Evolutionary conservation across 2,888 invertebrate species (phyloP).

Genomic region (Sesamia inferens): DNA sequence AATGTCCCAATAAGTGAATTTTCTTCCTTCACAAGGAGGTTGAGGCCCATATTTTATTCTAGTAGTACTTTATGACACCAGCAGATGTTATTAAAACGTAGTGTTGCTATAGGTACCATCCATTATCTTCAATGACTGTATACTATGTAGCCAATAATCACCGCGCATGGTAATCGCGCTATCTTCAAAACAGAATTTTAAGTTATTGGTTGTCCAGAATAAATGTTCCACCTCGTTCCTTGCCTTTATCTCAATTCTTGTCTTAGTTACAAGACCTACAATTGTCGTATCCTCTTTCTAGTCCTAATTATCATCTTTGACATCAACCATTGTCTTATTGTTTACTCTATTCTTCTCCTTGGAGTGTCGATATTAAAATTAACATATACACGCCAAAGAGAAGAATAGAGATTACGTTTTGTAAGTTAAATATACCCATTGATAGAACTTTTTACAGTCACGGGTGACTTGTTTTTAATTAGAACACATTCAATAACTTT

Average conservation of each 20-base stretch:
- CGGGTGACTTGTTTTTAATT: slow-evolving; percentile 24
- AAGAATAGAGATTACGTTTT: no score
- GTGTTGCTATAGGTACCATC: background rate
- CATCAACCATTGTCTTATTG: background rate
- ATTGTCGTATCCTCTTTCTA: background rate
- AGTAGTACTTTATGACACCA: background rate
- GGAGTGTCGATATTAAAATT: background rate
- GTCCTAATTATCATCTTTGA: background rate
- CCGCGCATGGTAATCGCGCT: background rate
- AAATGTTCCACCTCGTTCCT: background rate
- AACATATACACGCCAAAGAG: background rate
- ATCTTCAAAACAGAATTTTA: background rate
- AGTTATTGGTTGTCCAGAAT: background rate
- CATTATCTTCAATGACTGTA: background rate
- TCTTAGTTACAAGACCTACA: background rate
- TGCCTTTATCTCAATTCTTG: background rate
- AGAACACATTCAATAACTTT: slow-evolving; percentile 30
- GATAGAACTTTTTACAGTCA: slow-evolving; percentile 3
- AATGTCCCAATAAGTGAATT: background rate
- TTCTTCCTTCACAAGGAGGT: background rate
- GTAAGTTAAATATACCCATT: no score
- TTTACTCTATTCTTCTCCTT: background rate
- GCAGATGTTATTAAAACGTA: background rate
- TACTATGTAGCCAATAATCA: background rate
- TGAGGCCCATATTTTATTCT: background rate